Percentiles rank a stretch among this genome's conserved stretches.
phyloP scores from a whole-genome alignment of 2,797 vertebrate species.

The Tokudaia muenninki region DNA sequence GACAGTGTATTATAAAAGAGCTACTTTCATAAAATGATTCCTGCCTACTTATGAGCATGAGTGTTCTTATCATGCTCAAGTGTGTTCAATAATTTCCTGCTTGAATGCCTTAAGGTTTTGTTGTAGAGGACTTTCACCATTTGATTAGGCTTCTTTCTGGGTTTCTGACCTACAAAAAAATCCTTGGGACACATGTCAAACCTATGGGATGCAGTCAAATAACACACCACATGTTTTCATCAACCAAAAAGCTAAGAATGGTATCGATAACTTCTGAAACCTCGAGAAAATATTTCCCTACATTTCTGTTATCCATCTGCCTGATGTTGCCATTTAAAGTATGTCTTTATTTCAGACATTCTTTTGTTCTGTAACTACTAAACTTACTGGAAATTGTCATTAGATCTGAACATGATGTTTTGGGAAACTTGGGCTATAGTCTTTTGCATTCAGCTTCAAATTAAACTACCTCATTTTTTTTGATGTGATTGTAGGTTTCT shows the following conservation, averaged over 20 bases:
- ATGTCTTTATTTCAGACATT: neutral
- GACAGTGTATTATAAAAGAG: neutral
- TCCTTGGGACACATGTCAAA: neutral
- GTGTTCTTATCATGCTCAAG: neutral
- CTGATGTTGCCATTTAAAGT: neutral
- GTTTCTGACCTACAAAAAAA: neutral
- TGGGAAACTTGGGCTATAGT: neutral
- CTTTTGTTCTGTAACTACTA: neutral
- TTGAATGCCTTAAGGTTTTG: neutral
- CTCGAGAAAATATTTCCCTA: neutral
- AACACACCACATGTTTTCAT: neutral
- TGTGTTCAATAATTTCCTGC: neutral
- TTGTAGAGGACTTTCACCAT: neutral
- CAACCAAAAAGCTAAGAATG: neutral
- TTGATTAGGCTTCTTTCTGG: neutral
- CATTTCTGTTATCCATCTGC: neutral
- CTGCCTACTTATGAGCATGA: too few species aligned
- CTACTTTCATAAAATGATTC: neutral
- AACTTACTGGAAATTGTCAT: neutral
- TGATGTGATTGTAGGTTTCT: neutral
- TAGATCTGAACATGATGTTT: neutral
- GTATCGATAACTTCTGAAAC: neutral
- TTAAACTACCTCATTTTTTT: neutral
- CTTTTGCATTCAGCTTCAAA: neutral
- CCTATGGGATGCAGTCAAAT: neutral